phyloP scores from a whole-genome alignment of 2,113 vertebrate species.

The Oxygymnocypris stewartii region DNA sequence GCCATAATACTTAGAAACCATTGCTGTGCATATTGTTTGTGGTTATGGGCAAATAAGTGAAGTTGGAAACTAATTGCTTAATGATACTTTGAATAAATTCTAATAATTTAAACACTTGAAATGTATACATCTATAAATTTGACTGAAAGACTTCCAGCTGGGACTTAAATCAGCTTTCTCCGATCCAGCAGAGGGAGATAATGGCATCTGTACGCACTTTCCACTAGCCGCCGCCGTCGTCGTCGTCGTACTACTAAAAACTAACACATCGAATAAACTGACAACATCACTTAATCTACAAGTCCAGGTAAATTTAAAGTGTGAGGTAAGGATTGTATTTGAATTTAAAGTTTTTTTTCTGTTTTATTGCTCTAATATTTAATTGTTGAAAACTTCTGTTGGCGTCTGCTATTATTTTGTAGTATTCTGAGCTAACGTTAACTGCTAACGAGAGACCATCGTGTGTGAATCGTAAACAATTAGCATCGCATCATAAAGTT shows the following conservation, averaged over 20 bases:
- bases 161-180: background rate
- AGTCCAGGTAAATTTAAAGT: background rate
- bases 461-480: background rate
- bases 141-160: too few species aligned
- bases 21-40: background rate
- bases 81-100: background rate
- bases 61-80: background rate
- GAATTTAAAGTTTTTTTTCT: background rate
- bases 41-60: background rate
- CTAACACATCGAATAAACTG: background rate
- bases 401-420: background rate
- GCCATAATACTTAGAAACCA: background rate
- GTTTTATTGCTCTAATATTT: background rate
- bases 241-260: background rate
- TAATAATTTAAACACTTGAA: too few species aligned
- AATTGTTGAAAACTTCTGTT: background rate
- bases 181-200: conserved; percentile 10
- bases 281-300: too few species aligned
- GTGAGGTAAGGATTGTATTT: conserved; percentile 1
- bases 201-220: background rate
- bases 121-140: too few species aligned
- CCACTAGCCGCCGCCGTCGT: background rate
- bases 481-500: background rate
- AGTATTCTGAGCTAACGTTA: background rate
- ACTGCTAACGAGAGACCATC: background rate